Conservation (phyloP, 2,888 invertebrate genomes). For the Ornithoptera alexandrae region DNA sequence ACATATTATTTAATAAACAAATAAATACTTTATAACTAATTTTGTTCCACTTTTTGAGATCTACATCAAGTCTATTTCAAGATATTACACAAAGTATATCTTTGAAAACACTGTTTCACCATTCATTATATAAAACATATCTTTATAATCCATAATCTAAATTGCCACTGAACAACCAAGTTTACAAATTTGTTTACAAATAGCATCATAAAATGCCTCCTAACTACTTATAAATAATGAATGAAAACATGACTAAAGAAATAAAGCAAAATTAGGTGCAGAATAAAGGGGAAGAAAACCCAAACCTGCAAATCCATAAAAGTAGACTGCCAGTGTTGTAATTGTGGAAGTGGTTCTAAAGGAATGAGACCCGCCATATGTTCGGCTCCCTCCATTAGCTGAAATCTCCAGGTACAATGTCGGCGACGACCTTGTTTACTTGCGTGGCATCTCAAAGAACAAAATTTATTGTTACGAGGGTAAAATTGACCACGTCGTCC, state of each 20-base stretch:
- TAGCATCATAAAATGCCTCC: neutral
- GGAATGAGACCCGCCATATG: conserved; percentile 75
- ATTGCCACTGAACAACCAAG: no score
- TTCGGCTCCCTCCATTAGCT: conserved; percentile 71
- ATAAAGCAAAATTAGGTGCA: neutral
- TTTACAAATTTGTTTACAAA: neutral
- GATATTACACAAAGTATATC: no score
- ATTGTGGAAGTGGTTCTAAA: conserved; percentile 71
- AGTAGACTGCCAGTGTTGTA: conserved; percentile 70
- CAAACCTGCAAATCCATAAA: conserved; percentile 64
- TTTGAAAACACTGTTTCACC: no score
- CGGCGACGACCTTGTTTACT: conserved; percentile 54
- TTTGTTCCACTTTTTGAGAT: no score
- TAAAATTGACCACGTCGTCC: conserved; percentile 69
- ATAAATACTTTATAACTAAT: no score
- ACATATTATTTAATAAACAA: no score
- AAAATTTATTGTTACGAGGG: conserved; percentile 63
- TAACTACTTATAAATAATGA: conserved; percentile 2
- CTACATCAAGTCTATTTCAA: no score
- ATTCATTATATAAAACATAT: no score
- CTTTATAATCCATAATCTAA: no score
- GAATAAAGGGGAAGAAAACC: neutral
- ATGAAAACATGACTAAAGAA: neutral
- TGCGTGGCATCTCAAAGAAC: conserved; percentile 63
- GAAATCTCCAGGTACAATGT: conserved; percentile 65